A percentile compares a stretch with the other conserved stretches of the same genome.
These are phyloP conservation scores for Psilopogon haemacephalus DNA, from an alignment of 2,113 vertebrate genomes.

Conservation along the genomic window DNA sequence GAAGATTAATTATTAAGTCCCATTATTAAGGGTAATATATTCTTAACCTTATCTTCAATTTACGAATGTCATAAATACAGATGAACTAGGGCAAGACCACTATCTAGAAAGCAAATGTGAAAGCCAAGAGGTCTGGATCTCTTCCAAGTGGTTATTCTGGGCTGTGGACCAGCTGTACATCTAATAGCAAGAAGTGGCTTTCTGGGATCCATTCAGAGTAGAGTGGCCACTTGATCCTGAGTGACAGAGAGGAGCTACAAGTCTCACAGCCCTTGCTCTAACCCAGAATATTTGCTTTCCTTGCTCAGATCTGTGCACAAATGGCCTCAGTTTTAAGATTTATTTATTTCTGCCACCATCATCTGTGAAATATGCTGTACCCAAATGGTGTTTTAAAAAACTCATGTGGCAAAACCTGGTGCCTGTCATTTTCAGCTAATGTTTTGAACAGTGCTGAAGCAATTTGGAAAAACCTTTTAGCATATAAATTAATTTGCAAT, in stretches of 20 bases:
- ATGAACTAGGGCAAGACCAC: neutral
- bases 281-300: neutral
- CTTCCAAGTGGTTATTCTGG: neutral
- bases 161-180: neutral
- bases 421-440: neutral
- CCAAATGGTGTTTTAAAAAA: neutral
- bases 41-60: conserved; percentile 35
- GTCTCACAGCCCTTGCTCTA: neutral
- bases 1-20: neutral
- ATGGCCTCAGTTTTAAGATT: neutral
- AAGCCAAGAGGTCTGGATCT: conserved; percentile 19
- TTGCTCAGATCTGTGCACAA: neutral
- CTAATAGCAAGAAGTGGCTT: neutral
- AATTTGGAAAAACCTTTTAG: neutral
- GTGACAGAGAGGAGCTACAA: neutral
- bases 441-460: neutral
- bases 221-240: neutral
- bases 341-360: neutral
- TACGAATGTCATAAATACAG: neutral
- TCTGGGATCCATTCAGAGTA: neutral
- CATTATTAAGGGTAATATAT: neutral
- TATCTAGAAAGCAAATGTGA: conserved; percentile 15
- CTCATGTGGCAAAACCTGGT: neutral
- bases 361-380: rapidly evolving
- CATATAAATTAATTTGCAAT: neutral